Percentiles rank a stretch among this genome's conserved stretches.
Conservation (phyloP, 2,888 invertebrate species). For the Trichacis sp. region DNA sequence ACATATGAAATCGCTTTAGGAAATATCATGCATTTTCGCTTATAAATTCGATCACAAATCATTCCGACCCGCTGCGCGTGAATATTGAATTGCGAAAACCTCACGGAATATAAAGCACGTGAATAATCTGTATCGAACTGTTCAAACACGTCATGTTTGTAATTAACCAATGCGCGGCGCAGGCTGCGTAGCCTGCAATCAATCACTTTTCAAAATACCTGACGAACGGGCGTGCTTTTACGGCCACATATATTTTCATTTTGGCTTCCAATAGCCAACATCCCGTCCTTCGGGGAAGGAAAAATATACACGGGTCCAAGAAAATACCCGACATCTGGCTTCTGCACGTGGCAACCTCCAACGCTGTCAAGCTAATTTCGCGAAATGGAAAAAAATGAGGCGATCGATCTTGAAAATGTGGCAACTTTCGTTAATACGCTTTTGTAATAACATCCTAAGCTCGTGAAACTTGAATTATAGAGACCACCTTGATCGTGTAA, state of each 20-base stretch:
- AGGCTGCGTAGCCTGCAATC: conserved; percentile 14
- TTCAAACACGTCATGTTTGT: conserved; percentile 7
- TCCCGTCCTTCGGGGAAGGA: conserved; percentile 2
- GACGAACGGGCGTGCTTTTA: conserved; percentile 22
- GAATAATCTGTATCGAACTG: conserved; percentile 17
- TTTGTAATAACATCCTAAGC: too few relatives aligned
- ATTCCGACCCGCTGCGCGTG: neutral
- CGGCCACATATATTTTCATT: conserved; percentile 28
- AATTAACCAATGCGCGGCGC: conserved; percentile 18
- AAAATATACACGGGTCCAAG: conserved; percentile 5
- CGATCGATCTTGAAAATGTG: neutral
- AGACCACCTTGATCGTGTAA: too few relatives aligned
- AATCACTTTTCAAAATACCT: conserved; percentile 28
- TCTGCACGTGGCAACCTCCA: neutral
- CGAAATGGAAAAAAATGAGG: neutral
- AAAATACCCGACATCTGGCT: conserved; percentile 7
- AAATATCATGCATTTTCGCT: conserved; percentile 7
- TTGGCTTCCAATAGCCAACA: conserved; percentile 23
- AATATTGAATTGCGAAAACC: conserved; percentile 12
- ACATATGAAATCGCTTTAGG: conserved; percentile 12
- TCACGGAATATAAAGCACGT: conserved; percentile 18
- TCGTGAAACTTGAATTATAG: too few relatives aligned
- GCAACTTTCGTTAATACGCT: neutral
- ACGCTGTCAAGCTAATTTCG: conserved; percentile 4
- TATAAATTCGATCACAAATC: conserved; percentile 32